These are phyloP conservation scores for Palythoa caribaeorum DNA, from an alignment of 92 coral and sea anemone genomes.

Conservation along the genomic window DNA sequence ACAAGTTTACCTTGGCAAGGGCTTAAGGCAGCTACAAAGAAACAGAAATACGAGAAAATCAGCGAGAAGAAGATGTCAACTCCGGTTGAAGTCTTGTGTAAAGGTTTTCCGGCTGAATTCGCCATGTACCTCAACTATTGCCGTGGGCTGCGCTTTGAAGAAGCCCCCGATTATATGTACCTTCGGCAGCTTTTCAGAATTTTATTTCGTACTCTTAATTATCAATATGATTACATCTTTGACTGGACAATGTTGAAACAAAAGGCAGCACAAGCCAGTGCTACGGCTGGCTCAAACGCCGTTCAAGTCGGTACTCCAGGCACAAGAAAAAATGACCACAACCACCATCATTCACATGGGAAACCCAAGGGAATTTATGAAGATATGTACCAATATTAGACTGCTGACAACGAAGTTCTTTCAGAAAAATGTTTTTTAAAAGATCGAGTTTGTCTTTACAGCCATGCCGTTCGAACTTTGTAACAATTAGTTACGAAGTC, in stretches of 20 bases:
- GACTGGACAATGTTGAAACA: slow-evolving; percentile 99
- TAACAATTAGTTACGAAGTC: neutral
- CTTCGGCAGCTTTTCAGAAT: slow-evolving; percentile 96
- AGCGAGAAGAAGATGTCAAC: slow-evolving; percentile 99
- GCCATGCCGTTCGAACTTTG: neutral
- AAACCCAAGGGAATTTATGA: slow-evolving; percentile 80
- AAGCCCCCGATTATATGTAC: slow-evolving; percentile 98
- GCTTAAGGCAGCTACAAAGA: slow-evolving; percentile 96
- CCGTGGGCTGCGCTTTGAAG: slow-evolving; percentile 95
- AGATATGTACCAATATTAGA: slow-evolving; percentile 68
- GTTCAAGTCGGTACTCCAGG: slow-evolving; percentile 73
- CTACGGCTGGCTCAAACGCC: slow-evolving; percentile 67
- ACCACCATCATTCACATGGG: slow-evolving; percentile 66
- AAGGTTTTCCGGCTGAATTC: slow-evolving; percentile 99
- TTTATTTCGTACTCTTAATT: slow-evolving; percentile 95
- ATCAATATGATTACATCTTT: slow-evolving; percentile 97
- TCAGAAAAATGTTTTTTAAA: neutral
- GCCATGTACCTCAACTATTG: slow-evolving; percentile 99
- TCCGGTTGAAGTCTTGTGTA: slow-evolving; percentile 96
- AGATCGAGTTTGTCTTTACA: neutral
- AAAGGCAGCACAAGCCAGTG: slow-evolving; percentile 88
- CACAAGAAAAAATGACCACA: slow-evolving; percentile 74
- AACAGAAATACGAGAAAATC: slow-evolving; percentile 97
- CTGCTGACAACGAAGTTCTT: neutral
- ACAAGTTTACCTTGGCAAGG: slow-evolving; percentile 99